A percentile compares a stretch with the other conserved stretches of the same genome.
These are phyloP conservation scores for Myotis yumanensis DNA, from an alignment of 2,113 vertebrate genomes.

Conservation along the genomic window DNA sequence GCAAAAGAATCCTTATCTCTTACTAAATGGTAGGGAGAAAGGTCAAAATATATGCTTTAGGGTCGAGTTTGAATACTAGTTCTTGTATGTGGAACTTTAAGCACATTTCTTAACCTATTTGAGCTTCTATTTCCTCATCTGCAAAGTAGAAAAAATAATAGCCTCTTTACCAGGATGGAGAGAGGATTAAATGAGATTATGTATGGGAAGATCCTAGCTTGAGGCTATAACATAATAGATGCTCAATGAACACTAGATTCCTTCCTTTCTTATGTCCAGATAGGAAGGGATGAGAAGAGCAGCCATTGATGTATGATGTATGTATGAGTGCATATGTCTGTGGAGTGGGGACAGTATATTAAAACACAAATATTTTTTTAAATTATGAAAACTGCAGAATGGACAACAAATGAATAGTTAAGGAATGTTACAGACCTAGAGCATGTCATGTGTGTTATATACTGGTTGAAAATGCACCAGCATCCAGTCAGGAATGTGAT, in stretches of 20 bases:
- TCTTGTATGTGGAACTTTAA: neutral
- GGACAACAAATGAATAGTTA: neutral
- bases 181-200: neutral
- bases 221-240: neutral
- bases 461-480: neutral
- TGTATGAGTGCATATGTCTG: neutral
- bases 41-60: neutral
- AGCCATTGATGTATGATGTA: neutral
- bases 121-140: neutral
- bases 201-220: neutral
- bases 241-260: neutral
- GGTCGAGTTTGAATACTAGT: neutral
- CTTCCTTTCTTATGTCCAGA: constrained; percentile 9
- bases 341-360: neutral
- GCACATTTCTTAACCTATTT: neutral
- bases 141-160: constrained; percentile 15
- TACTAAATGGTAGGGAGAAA: neutral
- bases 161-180: neutral
- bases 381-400: neutral
- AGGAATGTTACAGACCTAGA: neutral
- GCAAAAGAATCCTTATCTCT: neutral
- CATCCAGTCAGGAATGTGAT: neutral
- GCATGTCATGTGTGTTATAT: neutral
- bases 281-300: neutral
- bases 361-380: neutral